Percentiles rank a stretch among this genome's conserved stretches.
Evolutionary conservation across 1,140 invertebrate species (phyloP).

Genomic region (Drosophila bipectinata): DNA sequence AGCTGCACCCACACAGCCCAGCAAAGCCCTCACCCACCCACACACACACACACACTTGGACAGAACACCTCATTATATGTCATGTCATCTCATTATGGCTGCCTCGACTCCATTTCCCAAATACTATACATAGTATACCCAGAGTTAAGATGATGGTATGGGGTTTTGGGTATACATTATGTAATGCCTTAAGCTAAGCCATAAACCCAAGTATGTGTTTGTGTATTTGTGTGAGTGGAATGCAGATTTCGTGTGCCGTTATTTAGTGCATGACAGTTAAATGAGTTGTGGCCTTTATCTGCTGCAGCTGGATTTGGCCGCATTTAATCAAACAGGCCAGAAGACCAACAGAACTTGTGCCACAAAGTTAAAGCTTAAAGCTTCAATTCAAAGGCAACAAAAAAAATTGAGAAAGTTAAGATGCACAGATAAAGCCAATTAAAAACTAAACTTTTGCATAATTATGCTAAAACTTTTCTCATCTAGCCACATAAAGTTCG

Average conservation of each 20-base stretch:
- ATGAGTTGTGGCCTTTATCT: constrained; percentile 67
- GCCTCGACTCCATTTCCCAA: constrained; percentile 23
- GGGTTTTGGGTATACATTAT: constrained; percentile 47
- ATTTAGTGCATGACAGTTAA: constrained; percentile 82
- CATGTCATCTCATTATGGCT: constrained; percentile 78
- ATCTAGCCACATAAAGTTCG: constrained; percentile 34
- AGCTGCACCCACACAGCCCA: constrained; percentile 40
- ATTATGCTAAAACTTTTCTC: constrained; percentile 26
- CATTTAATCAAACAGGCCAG: constrained; percentile 64
- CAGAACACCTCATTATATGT: constrained; percentile 73
- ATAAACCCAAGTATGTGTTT: constrained; percentile 4
- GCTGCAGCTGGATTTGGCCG: constrained; percentile 46
- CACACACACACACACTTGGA: constrained; percentile 18
- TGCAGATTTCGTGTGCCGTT: constrained; percentile 71
- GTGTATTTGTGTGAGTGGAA: constrained; percentile 18
- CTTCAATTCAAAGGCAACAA: constrained; percentile 22
- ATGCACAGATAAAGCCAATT: constrained; percentile 23
- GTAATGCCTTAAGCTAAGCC: constrained; percentile 56
- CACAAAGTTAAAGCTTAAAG: constrained; percentile 44
- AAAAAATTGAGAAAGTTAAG: constrained; percentile 1
- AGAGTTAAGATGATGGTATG: constrained; percentile 2
- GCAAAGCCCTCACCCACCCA: constrained; percentile 15
- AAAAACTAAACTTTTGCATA: constrained; percentile 32
- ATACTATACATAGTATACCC: background rate
- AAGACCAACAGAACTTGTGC: background rate